Conservation (phyloP, 2,888 invertebrate species). For the Formica aserva region DNA sequence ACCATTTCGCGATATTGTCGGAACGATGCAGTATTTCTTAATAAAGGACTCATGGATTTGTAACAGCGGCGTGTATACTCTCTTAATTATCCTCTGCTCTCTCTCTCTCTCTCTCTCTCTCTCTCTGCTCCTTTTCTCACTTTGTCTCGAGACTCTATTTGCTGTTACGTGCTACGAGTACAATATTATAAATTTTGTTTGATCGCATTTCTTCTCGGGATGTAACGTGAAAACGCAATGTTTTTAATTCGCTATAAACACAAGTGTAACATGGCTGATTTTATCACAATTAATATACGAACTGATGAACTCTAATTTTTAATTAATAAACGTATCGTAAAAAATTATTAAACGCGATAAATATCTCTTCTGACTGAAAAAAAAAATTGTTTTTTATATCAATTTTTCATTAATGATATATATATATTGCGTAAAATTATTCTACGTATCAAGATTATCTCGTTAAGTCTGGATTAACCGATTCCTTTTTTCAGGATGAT, state of each 20-base stretch:
- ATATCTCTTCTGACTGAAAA: neutral
- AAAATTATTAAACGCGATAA: neutral
- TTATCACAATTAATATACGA: neutral
- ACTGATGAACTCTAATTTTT: neutral
- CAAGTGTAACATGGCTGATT: too few species aligned
- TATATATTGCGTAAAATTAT: neutral
- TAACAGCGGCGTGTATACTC: conserved; percentile 46
- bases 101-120: too few species aligned
- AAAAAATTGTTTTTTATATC: neutral
- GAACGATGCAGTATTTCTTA: conserved; percentile 79
- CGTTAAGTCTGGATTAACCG: neutral
- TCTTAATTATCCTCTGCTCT: conserved; percentile 49
- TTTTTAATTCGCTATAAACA: neutral
- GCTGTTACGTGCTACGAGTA: too few species aligned
- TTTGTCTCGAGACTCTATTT: neutral
- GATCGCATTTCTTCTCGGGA: neutral
- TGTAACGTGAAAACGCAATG: neutral
- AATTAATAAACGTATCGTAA: neutral
- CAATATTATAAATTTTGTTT: neutral
- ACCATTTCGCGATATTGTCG: conserved; percentile 76
- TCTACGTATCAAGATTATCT: neutral
- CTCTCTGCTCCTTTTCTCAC: neutral
- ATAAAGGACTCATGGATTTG: conserved; percentile 80
- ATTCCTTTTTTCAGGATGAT: neutral
- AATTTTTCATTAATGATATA: neutral